These are phyloP conservation scores for Euura saliciscinereae DNA, from an alignment of 1,140 invertebrate species.

Conservation along the genomic window DNA sequence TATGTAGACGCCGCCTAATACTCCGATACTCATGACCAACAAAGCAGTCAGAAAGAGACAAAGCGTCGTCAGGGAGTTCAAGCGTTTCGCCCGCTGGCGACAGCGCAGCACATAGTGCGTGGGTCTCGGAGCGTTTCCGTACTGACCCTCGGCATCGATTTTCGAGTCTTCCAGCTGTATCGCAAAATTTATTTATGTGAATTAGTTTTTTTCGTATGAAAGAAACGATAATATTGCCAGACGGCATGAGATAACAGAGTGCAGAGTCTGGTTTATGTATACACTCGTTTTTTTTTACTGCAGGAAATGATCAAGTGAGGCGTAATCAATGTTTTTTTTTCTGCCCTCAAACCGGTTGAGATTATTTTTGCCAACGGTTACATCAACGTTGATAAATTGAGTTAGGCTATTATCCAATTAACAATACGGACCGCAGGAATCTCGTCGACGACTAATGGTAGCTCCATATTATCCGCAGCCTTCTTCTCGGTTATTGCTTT, in stretches of 20 bases:
- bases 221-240: no score
- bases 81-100: conserved; percentile 52
- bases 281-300: no score
- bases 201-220: no score
- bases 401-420: not conserved
- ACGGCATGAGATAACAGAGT: no score
- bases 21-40: conserved; percentile 75
- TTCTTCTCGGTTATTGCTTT: conserved; percentile 71
- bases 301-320: no score
- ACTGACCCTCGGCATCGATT: conserved; percentile 50
- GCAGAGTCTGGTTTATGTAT: no score
- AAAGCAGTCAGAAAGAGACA: conserved; percentile 76
- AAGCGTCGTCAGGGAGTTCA: conserved; percentile 68
- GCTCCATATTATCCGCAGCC: conserved; percentile 64
- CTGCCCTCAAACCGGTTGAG: no score
- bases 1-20: conserved; percentile 77
- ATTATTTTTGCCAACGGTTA: no score
- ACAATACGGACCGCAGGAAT: conserved; percentile 43
- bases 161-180: conserved; percentile 39
- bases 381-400: no score
- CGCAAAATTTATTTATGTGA: no score
- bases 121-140: conserved; percentile 15
- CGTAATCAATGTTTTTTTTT: no score
- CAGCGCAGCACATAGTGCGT: not conserved
- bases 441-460: conserved; percentile 65